phyloP scores from a whole-genome alignment of 1,140 invertebrate species.

The Brachionus paranguensis region DNA sequence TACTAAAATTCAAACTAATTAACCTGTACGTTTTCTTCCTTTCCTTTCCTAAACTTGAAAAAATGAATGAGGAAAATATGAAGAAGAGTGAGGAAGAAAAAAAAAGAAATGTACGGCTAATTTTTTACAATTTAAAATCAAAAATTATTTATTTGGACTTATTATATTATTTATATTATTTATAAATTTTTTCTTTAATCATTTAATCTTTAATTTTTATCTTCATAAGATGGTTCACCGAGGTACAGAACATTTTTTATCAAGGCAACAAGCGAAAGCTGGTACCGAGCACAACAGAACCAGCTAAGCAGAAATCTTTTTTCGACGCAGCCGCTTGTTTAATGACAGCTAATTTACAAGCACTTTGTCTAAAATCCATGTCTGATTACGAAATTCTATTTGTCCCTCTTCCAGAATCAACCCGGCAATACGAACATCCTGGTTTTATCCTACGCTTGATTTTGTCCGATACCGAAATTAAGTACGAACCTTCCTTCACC shows the following conservation, averaged over 20 bases:
- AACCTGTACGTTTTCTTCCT: no score
- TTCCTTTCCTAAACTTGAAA: no score
- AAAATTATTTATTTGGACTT: no score
- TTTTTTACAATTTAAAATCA: no score
- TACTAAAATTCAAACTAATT: no score
- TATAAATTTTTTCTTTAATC: no score
- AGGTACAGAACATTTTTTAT: slow-evolving; percentile 60
- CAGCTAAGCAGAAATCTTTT: slow-evolving; percentile 65
- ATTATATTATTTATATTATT: no score
- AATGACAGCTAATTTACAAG: slow-evolving; percentile 77
- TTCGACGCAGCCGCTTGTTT: slow-evolving; percentile 75
- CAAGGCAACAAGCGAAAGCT: slow-evolving; percentile 67
- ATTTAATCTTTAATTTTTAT: background rate
- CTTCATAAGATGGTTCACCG: slow-evolving; percentile 60
- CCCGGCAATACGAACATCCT: slow-evolving; percentile 9
- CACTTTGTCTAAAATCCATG: slow-evolving; percentile 71
- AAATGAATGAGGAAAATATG: no score
- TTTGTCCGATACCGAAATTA: slow-evolving; percentile 64
- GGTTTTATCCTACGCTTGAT: slow-evolving; percentile 68
- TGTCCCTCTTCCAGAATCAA: slow-evolving; percentile 64
- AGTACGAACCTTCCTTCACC: slow-evolving; percentile 73
- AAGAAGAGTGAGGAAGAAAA: no score
- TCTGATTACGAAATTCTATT: slow-evolving; percentile 71
- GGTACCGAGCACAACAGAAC: slow-evolving; percentile 65
- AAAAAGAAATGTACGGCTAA: no score